Evolutionary conservation across 2,888 invertebrate species (phyloP), one percentile per base, ranked within the genome.

Genomic region (Drosophila tanythrix): DNA sequence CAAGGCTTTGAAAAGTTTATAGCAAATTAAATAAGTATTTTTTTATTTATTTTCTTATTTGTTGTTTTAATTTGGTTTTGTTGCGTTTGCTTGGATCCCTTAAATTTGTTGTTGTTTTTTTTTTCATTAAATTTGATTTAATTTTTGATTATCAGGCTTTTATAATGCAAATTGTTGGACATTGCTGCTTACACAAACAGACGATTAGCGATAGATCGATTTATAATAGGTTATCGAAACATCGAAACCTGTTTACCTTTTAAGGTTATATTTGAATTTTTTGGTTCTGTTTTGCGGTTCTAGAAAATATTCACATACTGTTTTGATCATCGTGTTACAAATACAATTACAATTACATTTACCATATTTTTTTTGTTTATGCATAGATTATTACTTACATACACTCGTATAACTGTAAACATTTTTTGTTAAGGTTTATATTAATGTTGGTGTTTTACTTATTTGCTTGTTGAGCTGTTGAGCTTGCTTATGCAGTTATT

Each of bases 141-240:
- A 90, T 85, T 89, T 88, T 91, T 91, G 91, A 91, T 91, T 91
- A 91, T 91, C 91, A 90, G 91, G 91, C 91, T 85, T 86, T 40
- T 65, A 58, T 61, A 75, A 70, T 79, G 69, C 63, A 70, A 59
- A 67, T 58, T 53, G 35, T 73, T 51, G 55, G 55, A 68, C 63
- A 50, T 50, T 66, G 31, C 33, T 62, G 56, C 29, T 31, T 52
- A 13, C 15, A 50, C 27, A 59, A 59, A 27, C 51, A 56, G 11
- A 40, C 27, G 55, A 50, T 56, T 18, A 25, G 25, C 46, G 46
- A 46, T 46, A 7, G 21, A 21, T 46, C 15, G 46, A 52, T 46
- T 29, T 59, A 13, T 25, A 46, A 60, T 33, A 52, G 73, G 73
- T 52, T 46, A 73, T 73, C 73, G 72, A 73, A 66, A 61, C 63